A percentile compares a stretch with the other conserved stretches of the same genome.
Evolutionary conservation across 1,140 invertebrate species (phyloP).

Genomic region (Scaptomyza montana): DNA sequence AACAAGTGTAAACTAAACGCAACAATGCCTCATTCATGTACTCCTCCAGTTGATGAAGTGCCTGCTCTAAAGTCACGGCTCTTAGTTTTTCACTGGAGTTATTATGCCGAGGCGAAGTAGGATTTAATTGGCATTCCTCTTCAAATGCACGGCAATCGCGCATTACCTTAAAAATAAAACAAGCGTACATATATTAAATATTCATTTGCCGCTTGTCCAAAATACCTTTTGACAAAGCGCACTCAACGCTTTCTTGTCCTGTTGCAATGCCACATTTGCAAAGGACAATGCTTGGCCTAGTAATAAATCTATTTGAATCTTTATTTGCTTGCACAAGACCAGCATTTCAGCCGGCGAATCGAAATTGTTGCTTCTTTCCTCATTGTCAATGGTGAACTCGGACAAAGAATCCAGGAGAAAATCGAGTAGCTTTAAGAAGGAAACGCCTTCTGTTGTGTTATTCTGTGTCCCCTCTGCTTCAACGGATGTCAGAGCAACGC

Average conservation of each 20-base stretch:
- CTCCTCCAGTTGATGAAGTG: constrained; percentile 72
- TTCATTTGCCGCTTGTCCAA: too few relatives aligned
- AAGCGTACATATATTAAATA: not conserved
- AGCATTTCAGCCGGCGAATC: constrained; percentile 21
- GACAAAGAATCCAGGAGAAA: constrained; percentile 50
- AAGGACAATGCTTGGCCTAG: constrained; percentile 72
- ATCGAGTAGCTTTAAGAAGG: constrained; percentile 66
- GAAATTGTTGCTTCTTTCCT: constrained; percentile 18
- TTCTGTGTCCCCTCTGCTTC: not conserved
- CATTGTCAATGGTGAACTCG: constrained; percentile 48
- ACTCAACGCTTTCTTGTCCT: constrained; percentile 76
- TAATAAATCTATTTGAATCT: constrained; percentile 58
- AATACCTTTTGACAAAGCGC: constrained; percentile 76
- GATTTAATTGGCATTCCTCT: constrained; percentile 49
- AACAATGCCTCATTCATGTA: constrained; percentile 71
- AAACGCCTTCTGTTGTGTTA: constrained; percentile 33
- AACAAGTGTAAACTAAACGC: constrained; percentile 70
- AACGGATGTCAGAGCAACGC: constrained; percentile 12
- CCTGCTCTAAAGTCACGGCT: constrained; percentile 64
- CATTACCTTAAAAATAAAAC: constrained; percentile 48
- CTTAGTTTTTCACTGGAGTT: constrained; percentile 59
- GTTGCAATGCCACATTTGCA: constrained; percentile 73
- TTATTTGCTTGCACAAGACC: constrained; percentile 48
- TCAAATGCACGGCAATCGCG: constrained; percentile 69
- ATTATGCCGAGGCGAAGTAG: not conserved